Percentiles rank a stretch among this genome's conserved stretches.
phyloP scores from a whole-genome alignment of 2,797 vertebrate genomes.

The Gallirallus australis region DNA sequence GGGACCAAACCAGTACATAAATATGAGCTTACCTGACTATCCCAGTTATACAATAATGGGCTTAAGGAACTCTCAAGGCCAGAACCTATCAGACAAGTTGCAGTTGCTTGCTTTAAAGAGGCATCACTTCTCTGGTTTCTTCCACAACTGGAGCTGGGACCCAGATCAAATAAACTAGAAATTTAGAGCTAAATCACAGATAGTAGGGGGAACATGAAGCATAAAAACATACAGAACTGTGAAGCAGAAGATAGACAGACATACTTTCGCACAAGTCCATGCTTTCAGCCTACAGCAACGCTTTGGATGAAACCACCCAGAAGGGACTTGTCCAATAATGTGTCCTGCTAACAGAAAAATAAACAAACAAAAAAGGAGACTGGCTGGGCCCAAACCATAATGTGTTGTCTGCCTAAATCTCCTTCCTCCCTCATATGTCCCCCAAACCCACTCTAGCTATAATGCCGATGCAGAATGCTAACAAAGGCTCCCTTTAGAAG shows the following conservation, averaged over 20 bases:
- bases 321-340: neutral
- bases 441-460: neutral
- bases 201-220: neutral
- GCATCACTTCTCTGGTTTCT: neutral
- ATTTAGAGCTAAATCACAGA: neutral
- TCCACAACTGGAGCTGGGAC: neutral
- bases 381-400: neutral
- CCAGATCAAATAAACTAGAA: conserved; percentile 14
- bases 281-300: neutral
- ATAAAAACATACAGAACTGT: neutral
- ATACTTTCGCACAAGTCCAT: neutral
- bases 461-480: neutral
- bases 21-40: neutral
- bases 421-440: neutral
- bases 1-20: neutral
- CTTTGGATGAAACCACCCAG: neutral
- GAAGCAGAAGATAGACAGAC: neutral
- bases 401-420: neutral
- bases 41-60: neutral
- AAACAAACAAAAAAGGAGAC: neutral
- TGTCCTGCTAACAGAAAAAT: neutral
- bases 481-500: conserved; percentile 39
- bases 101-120: neutral
- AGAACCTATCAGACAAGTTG: neutral
- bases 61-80: neutral